These are phyloP conservation scores for Halocaridina rubra DNA, from an alignment of 2,888 invertebrate species.

Conservation along the genomic window DNA sequence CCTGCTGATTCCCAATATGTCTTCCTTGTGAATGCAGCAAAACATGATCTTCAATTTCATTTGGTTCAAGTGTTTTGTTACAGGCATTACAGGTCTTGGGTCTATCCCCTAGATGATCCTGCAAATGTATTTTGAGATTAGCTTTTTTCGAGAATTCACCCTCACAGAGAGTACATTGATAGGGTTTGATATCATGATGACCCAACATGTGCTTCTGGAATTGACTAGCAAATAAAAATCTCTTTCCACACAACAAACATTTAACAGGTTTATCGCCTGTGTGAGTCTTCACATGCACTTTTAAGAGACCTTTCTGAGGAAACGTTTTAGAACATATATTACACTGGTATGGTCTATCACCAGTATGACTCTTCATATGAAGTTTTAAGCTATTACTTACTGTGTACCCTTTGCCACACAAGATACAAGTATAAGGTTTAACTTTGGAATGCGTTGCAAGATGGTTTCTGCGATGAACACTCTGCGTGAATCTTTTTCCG, in stretches of 20 bases:
- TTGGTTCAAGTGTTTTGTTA: background rate
- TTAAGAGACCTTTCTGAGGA: background rate
- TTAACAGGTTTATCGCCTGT: background rate
- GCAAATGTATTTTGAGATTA: background rate
- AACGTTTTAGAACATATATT: background rate
- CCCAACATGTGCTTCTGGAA: background rate
- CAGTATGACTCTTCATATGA: background rate
- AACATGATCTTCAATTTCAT: background rate
- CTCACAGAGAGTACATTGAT: background rate
- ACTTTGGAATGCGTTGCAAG: background rate
- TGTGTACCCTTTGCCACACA: background rate
- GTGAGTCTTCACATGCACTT: background rate
- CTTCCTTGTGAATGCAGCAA: background rate
- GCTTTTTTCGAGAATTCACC: background rate
- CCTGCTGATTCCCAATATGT: background rate
- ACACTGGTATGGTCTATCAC: background rate
- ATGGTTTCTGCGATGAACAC: background rate
- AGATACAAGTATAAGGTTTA: background rate
- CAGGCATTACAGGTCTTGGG: background rate
- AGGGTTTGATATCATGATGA: background rate
- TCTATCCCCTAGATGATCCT: background rate
- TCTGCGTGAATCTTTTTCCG: background rate
- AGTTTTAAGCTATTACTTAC: background rate
- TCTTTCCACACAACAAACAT: background rate
- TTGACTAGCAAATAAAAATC: background rate